Evolutionary conservation across 2,797 vertebrate species (phyloP).

Genomic region (Hippopotamyrus pictus): DNA sequence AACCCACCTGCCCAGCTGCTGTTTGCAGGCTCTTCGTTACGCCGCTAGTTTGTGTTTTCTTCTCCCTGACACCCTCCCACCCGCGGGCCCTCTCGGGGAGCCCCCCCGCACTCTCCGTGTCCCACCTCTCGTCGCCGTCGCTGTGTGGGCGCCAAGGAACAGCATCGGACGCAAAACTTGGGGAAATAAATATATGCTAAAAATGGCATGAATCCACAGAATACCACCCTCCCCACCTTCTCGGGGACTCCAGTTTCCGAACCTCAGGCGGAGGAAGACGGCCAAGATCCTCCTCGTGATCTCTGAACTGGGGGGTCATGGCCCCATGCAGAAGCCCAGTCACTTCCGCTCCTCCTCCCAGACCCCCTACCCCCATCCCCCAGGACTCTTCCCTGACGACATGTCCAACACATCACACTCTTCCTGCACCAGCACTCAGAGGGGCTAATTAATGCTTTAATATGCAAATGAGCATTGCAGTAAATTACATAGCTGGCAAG

Average conservation of each 20-base stretch:
- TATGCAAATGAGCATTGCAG: conserved; percentile 83
- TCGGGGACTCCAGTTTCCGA: not conserved
- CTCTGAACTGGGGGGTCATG: not conserved
- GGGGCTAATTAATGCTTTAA: conserved; percentile 93
- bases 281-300: not conserved
- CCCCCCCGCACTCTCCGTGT: not conserved
- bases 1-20: conserved; percentile 15
- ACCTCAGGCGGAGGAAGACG: not conserved
- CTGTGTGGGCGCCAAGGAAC: not conserved
- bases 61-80: not conserved
- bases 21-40: not conserved
- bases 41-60: not conserved
- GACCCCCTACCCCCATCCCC: conserved; percentile 17
- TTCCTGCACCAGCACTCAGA: conserved; percentile 71
- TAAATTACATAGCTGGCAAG: conserved; percentile 73
- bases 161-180: not conserved
- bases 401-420: conserved; percentile 70
- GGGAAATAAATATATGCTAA: not conserved
- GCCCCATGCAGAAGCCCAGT: not conserved
- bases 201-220: not conserved
- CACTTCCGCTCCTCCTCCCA: not conserved
- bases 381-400: conserved; percentile 47
- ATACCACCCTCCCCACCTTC: not conserved
- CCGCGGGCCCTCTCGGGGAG: not conserved
- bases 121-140: not conserved